Evolutionary conservation across 2,888 invertebrate genomes (phyloP).

Genomic region (Epinotia demarniana): DNA sequence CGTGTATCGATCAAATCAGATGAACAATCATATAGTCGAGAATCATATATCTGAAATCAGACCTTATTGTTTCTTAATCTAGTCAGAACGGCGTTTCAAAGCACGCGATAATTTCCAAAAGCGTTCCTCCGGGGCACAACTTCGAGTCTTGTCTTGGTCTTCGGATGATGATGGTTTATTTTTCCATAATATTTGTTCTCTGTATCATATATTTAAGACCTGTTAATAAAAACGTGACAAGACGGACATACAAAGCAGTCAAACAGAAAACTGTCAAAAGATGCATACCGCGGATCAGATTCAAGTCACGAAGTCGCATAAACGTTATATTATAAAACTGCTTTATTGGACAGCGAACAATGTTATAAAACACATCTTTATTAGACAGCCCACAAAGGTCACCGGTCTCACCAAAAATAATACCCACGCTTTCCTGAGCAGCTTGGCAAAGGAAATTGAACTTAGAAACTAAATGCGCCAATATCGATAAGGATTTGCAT

Average conservation of each 20-base stretch:
- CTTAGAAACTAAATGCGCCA: constrained; percentile 6
- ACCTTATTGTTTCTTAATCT: no score
- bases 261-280: constrained; percentile 25
- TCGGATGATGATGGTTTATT: no score
- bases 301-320: constrained; percentile 34
- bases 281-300: constrained; percentile 12
- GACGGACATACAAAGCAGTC: constrained; percentile 16
- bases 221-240: constrained; percentile 7
- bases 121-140: no score
- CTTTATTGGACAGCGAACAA: constrained; percentile 36
- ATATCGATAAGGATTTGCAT: constrained; percentile 4
- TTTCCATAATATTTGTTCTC: no score
- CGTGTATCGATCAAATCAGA: no score
- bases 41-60: no score
- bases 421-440: constrained; percentile 41
- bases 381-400: constrained; percentile 37
- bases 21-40: no score
- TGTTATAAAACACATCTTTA: constrained; percentile 41
- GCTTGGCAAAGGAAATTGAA: constrained; percentile 10
- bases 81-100: no score
- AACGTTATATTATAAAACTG: constrained; percentile 35
- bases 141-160: no score
- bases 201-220: neutral
- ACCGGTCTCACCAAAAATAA: constrained; percentile 40
- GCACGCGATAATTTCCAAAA: no score